A percentile compares a stretch with the other conserved stretches of the same genome.
Conservation (phyloP, 2,113 vertebrate genomes). For the Muscicapa adusta region DNA sequence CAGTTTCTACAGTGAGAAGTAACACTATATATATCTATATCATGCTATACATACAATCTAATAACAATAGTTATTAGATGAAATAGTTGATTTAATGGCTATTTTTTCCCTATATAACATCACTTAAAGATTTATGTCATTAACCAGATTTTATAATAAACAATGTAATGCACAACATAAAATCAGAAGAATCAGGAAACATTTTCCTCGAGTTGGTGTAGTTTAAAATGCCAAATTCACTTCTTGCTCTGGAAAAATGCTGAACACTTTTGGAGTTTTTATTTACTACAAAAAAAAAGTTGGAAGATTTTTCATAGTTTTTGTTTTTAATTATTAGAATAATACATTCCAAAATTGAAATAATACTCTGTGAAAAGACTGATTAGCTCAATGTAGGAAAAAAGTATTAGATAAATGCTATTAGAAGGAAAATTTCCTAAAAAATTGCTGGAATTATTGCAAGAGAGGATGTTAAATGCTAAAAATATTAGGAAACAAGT, state of each 20-base stretch:
- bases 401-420: not conserved
- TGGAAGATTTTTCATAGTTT: not conserved
- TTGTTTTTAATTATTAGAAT: slow-evolving; percentile 17
- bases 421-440: not conserved
- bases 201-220: not conserved
- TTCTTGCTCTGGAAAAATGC: not conserved
- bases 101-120: not conserved
- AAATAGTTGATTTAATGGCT: slow-evolving; percentile 14
- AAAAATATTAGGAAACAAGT: not conserved
- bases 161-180: not conserved
- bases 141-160: not conserved
- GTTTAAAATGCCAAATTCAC: not conserved
- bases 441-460: not conserved
- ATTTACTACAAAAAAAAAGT: not conserved
- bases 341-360: slow-evolving; percentile 23
- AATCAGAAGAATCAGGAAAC: not conserved
- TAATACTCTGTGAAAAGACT: not conserved
- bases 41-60: not conserved
- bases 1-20: slow-evolving; percentile 5
- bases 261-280: slow-evolving; percentile 7
- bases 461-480: not conserved
- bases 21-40: not conserved
- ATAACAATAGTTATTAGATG: not conserved
- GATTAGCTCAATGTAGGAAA: not conserved
- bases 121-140: not conserved